Evolutionary conservation across 2,113 vertebrate genomes (phyloP).

Genomic region (Ageneiosus marmoratus): DNA sequence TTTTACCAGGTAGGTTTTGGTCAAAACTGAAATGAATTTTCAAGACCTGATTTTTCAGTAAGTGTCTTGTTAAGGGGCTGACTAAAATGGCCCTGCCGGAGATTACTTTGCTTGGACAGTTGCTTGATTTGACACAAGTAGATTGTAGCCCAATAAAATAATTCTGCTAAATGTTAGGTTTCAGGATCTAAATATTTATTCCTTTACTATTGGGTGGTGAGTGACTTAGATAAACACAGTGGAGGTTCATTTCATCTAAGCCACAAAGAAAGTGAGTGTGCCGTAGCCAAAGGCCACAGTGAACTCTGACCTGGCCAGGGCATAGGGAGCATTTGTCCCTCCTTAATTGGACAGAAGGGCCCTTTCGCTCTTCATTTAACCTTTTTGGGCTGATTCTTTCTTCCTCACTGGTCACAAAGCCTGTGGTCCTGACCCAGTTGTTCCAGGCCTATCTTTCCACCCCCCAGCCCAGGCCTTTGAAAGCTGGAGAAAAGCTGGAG

Average conservation of each 20-base stretch:
- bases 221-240: slow-evolving; percentile 74
- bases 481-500: slow-evolving; percentile 76
- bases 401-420: slow-evolving; percentile 68
- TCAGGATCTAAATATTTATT: slow-evolving; percentile 74
- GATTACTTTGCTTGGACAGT: background rate
- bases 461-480: slow-evolving; percentile 73
- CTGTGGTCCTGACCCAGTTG: slow-evolving; percentile 76
- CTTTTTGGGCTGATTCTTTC: slow-evolving; percentile 72
- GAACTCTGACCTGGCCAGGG: slow-evolving; percentile 71
- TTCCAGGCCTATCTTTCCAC: slow-evolving; percentile 70
- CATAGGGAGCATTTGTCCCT: slow-evolving; percentile 73
- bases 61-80: slow-evolving; percentile 2
- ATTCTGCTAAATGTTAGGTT: slow-evolving; percentile 72
- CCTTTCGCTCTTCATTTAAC: slow-evolving; percentile 80
- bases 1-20: slow-evolving; percentile 21
- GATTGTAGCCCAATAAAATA: slow-evolving; percentile 65
- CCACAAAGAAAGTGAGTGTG: slow-evolving; percentile 75
- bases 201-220: slow-evolving; percentile 66
- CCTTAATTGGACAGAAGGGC: slow-evolving; percentile 78
- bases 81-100: background rate
- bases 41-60: slow-evolving; percentile 27
- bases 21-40: slow-evolving; percentile 27
- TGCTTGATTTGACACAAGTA: background rate
- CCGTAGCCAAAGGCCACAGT: slow-evolving; percentile 66
- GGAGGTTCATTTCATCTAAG: slow-evolving; percentile 73